Evolutionary conservation across 2,888 invertebrate genomes (phyloP).

Genomic region (Auanema sp.): DNA sequence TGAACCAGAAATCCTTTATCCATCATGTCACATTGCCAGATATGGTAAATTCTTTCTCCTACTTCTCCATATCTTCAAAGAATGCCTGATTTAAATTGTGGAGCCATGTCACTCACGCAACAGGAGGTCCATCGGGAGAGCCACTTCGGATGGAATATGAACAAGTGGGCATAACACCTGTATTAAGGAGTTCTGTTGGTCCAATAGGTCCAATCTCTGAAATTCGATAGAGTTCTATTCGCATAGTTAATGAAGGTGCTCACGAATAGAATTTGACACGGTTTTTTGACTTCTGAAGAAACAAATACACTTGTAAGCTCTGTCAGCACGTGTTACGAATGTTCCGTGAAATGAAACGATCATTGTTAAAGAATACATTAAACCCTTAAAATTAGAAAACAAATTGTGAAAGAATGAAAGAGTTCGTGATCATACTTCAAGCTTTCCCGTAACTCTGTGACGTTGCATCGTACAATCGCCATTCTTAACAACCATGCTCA

Average conservation of each 20-base stretch:
- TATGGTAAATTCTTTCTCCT: slow-evolving; percentile 60
- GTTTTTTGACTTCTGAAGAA: slow-evolving; percentile 5
- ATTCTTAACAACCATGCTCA: slow-evolving; percentile 47
- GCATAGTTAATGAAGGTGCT: slow-evolving; percentile 8
- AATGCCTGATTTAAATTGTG: too few relatives aligned
- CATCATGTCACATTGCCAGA: slow-evolving; percentile 58
- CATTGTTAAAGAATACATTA: slow-evolving; percentile 58
- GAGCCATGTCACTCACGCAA: slow-evolving; percentile 30
- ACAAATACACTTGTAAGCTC: slow-evolving; percentile 58
- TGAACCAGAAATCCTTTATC: slow-evolving; percentile 56
- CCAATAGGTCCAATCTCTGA: slow-evolving; percentile 19
- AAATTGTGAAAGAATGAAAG: not conserved
- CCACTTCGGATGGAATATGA: slow-evolving; percentile 47
- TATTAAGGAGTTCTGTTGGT: slow-evolving; percentile 49
- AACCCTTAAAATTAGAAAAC: slow-evolving; percentile 31
- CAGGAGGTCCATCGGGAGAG: slow-evolving; percentile 47
- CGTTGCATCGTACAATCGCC: slow-evolving; percentile 60
- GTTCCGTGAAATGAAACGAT: slow-evolving; percentile 62
- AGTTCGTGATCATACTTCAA: slow-evolving; percentile 35
- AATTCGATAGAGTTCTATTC: slow-evolving; percentile 35
- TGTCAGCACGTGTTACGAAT: slow-evolving; percentile 52
- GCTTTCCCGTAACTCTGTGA: slow-evolving; percentile 53
- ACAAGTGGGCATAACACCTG: slow-evolving; percentile 53
- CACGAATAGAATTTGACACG: not conserved
- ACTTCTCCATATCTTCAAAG: slow-evolving; percentile 47